A percentile compares a stretch with the other conserved stretches of the same genome.
Conservation (phyloP, 2,888 invertebrate species). For the Drosophila conformis region DNA sequence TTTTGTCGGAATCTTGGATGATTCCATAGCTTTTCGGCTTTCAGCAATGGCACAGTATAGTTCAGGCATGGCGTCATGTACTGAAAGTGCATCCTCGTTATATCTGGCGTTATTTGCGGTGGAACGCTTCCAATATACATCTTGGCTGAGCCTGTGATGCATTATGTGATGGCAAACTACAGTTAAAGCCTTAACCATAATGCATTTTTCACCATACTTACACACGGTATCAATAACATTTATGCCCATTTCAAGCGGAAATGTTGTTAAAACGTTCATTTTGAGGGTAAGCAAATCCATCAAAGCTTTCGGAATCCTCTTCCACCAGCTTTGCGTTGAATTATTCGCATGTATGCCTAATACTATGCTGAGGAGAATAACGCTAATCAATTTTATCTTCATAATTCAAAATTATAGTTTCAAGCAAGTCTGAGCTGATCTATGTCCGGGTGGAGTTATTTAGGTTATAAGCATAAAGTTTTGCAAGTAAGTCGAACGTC, state of each 20-base stretch:
- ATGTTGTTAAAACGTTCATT: slow-evolving; percentile 73
- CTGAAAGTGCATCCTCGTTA: slow-evolving; percentile 78
- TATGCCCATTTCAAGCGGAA: slow-evolving; percentile 73
- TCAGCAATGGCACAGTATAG: slow-evolving; percentile 74
- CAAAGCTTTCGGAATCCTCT: slow-evolving; percentile 42
- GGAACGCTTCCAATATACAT: slow-evolving; percentile 62
- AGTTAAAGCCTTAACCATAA: not conserved
- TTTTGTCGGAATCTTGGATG: slow-evolving; percentile 73
- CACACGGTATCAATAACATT: slow-evolving; percentile 73
- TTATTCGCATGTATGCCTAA: slow-evolving; percentile 8
- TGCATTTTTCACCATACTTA: slow-evolving; percentile 38
- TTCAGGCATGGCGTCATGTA: slow-evolving; percentile 77
- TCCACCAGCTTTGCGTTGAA: slow-evolving; percentile 53
- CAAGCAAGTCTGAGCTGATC: slow-evolving; percentile 8
- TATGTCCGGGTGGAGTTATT: slow-evolving; percentile 3
- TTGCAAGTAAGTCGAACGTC: slow-evolving; percentile 28
- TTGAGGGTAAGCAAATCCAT: slow-evolving; percentile 68
- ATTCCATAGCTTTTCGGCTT: slow-evolving; percentile 76
- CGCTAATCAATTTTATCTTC: not conserved
- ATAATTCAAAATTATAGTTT: slow-evolving; percentile 8
- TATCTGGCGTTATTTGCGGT: slow-evolving; percentile 75
- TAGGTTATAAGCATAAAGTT: not conserved
- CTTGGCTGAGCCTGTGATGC: slow-evolving; percentile 72
- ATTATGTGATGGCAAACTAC: not conserved
- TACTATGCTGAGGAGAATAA: slow-evolving; percentile 16